A percentile compares a stretch with the other conserved stretches of the same genome.
phyloP scores from a whole-genome alignment of 1,140 invertebrate genomes.

The Magallana angulata region DNA sequence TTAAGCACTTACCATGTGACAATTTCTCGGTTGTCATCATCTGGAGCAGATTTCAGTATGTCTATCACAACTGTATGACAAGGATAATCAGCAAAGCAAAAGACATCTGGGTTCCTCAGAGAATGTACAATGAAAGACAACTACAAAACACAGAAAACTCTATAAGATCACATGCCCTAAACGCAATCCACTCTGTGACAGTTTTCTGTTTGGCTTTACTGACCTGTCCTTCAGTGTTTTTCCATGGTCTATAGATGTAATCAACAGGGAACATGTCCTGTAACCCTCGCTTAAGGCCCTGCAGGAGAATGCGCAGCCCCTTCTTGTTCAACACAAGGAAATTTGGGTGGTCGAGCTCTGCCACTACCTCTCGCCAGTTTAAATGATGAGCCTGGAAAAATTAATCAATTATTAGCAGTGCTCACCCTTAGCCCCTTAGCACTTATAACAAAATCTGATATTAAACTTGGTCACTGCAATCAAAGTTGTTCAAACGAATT shows the following conservation, averaged over 20 bases:
- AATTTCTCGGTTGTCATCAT: conserved; percentile 94
- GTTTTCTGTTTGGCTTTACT: neutral
- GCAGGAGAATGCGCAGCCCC: conserved; percentile 89
- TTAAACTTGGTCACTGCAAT: too few relatives aligned
- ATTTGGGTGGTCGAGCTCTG: conserved; percentile 93
- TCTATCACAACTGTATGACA: conserved; percentile 92
- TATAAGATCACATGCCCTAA: neutral
- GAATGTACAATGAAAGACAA: conserved; percentile 92
- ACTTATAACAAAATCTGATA: too few relatives aligned
- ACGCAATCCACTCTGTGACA: neutral
- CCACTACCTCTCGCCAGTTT: conserved; percentile 94
- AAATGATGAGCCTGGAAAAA: conserved; percentile 80
- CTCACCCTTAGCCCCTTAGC: too few relatives aligned
- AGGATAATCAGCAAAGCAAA: conserved; percentile 95
- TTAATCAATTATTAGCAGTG: neutral
- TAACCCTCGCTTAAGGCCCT: conserved; percentile 88
- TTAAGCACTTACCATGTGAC: conserved; percentile 86
- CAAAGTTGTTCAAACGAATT: too few relatives aligned
- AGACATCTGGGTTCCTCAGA: conserved; percentile 91
- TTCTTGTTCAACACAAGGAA: conserved; percentile 93
- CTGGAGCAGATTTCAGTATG: conserved; percentile 93
- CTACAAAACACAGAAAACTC: conserved; percentile 79
- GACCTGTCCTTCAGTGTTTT: conserved; percentile 91
- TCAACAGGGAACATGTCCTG: conserved; percentile 89
- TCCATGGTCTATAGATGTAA: conserved; percentile 93